Evolutionary conservation across 2,113 vertebrate species (phyloP).

Genomic region (Ictalurus punctatus): DNA sequence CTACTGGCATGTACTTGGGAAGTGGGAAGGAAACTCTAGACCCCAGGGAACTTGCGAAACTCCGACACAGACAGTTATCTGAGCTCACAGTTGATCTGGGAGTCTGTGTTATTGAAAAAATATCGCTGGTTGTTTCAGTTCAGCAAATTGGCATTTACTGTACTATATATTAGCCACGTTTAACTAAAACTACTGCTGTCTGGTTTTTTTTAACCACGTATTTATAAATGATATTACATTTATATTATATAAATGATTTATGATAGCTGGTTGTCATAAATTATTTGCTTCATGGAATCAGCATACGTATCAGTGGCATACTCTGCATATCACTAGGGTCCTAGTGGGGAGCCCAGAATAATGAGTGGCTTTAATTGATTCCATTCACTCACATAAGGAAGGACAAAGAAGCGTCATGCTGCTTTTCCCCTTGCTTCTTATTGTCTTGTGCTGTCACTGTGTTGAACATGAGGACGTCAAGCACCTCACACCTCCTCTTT

Average conservation of each 20-base stretch:
- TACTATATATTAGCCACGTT: background rate
- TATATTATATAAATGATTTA: too few species aligned
- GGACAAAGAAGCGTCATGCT: conserved; percentile 33
- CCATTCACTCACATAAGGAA: conserved; percentile 21
- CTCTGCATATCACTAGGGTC: background rate
- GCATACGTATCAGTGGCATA: background rate
- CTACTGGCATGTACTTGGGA: background rate
- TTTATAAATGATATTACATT: background rate
- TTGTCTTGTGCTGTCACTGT: conserved; percentile 47
- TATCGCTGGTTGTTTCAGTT: background rate
- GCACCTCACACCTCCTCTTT: conserved; percentile 26
- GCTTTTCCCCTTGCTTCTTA: conserved; percentile 46
- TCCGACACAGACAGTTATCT: background rate
- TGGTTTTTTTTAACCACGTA: background rate
- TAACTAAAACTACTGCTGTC: background rate
- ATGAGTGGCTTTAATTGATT: conserved; percentile 37
- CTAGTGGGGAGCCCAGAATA: background rate
- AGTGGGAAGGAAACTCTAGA: background rate
- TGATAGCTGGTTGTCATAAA: background rate
- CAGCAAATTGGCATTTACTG: background rate
- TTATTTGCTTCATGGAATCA: background rate
- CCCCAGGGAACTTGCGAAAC: background rate
- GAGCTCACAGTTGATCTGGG: background rate
- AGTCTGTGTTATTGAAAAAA: background rate
- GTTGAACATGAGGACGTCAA: conserved; percentile 39